Base-by-base conservation (phyloP, 1,140 invertebrate species). In the Tetramorium simillimum region DNA sequence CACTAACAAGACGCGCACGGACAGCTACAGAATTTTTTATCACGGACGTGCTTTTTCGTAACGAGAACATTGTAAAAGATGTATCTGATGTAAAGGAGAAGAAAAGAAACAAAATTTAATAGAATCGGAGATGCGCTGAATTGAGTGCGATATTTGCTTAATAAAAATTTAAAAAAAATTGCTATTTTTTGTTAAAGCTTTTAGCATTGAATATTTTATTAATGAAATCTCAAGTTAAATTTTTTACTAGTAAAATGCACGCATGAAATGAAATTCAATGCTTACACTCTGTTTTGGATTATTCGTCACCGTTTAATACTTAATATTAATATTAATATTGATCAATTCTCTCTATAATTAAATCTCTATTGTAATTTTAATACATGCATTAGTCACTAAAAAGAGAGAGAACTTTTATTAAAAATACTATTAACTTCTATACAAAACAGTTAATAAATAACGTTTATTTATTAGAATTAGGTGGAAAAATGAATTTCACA, bases 81-180 rank as follows among this genome's bases (percentile, higher is more conserved):
- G 53, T 43, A 24, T 40, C 4, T 10, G n/a, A 33, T 10, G 37
- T 40, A 24, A n/a, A 16, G 33, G 3, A 24, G 9, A 46, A 46
- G n/a, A 46, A 69, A 40, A 69, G 40, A 46, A 46, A 24, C 2
- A 21, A 46, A n/a, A 3, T 12, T 58, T 14, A 18, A 76, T 6
- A 40, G 7, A 58, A 40, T 5, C n/a, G 1, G 21, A 10, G 9
- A 58, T 56, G 18, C 53, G n/a, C n/a, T 58, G n/a, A 58, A 76
- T 58, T 14, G 14, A 76, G 0, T 16, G 21, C 3, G 53, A 16
- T n/a, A 24, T 58, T 43, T 63, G 18, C 16, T 46, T 46, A 67
- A 65, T 65, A 51, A 78, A 78, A 76, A 76, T 40, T 75, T 2
- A 10, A 21, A 65, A 51, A 4, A 46, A n/a, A 63, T 43, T 10